Conservation (phyloP, 2,113 vertebrate species). For the Microcebus griseorufus region DNA sequence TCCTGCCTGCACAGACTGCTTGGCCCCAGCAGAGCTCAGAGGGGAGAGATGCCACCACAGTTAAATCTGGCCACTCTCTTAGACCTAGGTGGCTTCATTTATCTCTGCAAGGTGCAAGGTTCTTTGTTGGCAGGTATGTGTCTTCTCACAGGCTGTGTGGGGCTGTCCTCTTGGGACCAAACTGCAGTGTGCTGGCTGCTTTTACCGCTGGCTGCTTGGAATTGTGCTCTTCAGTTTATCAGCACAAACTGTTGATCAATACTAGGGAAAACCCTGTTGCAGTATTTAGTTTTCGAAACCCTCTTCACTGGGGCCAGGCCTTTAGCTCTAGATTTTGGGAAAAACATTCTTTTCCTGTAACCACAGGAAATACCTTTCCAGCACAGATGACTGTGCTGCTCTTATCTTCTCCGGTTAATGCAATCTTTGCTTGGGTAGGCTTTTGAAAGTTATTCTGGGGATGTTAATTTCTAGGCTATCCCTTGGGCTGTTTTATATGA, state of each 20-base stretch:
- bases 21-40: background rate
- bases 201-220: background rate
- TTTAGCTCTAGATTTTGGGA: background rate
- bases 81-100: background rate
- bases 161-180: background rate
- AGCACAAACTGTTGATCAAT: background rate
- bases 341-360: background rate
- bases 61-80: background rate
- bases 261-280: background rate
- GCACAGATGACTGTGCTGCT: background rate
- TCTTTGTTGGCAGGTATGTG: background rate
- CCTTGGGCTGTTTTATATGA: background rate
- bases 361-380: background rate
- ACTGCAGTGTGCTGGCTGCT: background rate
- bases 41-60: background rate
- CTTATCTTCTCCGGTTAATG: background rate
- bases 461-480: background rate
- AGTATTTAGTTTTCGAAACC: background rate
- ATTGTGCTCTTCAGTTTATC: background rate
- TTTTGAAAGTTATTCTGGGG: background rate
- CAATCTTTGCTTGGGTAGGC: background rate
- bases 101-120: background rate
- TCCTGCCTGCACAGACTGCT: background rate
- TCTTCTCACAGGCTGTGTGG: background rate
- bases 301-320: background rate